phyloP scores from a whole-genome alignment of 2,113 vertebrate genomes.

The Xenotilapia leptura region DNA sequence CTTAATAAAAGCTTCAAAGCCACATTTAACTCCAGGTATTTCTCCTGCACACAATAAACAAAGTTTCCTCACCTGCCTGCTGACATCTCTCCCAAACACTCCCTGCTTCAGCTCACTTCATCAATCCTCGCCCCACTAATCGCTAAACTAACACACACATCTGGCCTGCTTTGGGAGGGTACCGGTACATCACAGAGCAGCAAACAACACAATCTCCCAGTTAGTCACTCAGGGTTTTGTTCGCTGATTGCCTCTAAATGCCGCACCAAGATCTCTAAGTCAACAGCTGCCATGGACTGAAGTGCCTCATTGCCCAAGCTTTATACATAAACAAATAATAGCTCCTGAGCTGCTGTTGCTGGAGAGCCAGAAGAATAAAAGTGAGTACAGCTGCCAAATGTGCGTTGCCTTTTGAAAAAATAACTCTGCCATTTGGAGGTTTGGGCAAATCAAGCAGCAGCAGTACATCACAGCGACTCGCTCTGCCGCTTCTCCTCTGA shows the following conservation, averaged over 20 bases:
- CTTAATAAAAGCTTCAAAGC: neutral
- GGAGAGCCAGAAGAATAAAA: neutral
- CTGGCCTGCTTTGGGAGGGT: neutral
- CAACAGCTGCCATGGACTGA: conserved; percentile 27
- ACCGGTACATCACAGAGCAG: neutral
- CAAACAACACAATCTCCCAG: neutral
- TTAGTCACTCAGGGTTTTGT: conserved; percentile 19
- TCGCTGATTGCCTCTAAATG: conserved; percentile 1
- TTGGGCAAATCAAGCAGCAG: conserved; percentile 3
- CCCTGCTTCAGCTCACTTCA: neutral
- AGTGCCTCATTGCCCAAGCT: neutral
- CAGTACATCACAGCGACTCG: neutral
- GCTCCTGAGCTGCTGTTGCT: neutral
- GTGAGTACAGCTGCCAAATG: neutral
- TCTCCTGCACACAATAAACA: neutral
- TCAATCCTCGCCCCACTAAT: neutral
- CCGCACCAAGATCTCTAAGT: neutral
- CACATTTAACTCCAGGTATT: neutral
- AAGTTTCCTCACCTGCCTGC: neutral
- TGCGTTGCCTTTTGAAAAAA: neutral
- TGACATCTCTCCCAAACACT: neutral
- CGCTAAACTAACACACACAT: conserved; percentile 33
- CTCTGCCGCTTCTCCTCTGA: conserved; percentile 6
- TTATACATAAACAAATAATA: conserved; percentile 29
- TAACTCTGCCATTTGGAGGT: neutral